Evolutionary conservation across 2,888 invertebrate species (phyloP).

Genomic region (Punctoribates punctum): DNA sequence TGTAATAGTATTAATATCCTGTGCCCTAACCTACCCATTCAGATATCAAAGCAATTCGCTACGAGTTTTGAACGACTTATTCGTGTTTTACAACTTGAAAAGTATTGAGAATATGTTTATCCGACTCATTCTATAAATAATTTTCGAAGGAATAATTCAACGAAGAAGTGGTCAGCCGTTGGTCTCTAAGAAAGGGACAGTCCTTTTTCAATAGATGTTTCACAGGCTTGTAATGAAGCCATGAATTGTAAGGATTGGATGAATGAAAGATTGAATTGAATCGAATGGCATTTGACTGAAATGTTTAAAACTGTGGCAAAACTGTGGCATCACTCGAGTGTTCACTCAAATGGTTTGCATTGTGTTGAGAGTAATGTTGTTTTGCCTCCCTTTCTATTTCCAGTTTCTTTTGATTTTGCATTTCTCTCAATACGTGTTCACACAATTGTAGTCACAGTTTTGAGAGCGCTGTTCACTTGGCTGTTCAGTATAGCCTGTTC

Average conservation of each 20-base stretch:
- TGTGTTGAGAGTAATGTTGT: not conserved
- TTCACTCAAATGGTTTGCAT: not conserved
- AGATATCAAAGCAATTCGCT: too few species aligned
- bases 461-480: not conserved
- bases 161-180: slow-evolving; percentile 4
- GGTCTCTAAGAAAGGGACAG: not conserved
- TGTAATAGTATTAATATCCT: too few species aligned
- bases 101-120: too few species aligned
- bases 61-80: too few species aligned
- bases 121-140: too few species aligned
- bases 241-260: slow-evolving; percentile 16
- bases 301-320: too few species aligned
- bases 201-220: not conserved
- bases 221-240: slow-evolving; percentile 31
- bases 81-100: too few species aligned
- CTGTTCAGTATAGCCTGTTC: not conserved
- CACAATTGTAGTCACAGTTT: not conserved
- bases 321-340: slow-evolving; percentile 23
- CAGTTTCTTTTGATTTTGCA: slow-evolving; percentile 21
- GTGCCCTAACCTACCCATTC: too few species aligned
- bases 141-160: too few species aligned
- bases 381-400: not conserved
- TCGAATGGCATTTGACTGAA: not conserved
- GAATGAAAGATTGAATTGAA: not conserved
- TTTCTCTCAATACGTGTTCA: not conserved